Evolutionary conservation across 1,140 invertebrate genomes (phyloP), one percentile per base, ranked within the genome.

Genomic region (Drosophila saltans): DNA sequence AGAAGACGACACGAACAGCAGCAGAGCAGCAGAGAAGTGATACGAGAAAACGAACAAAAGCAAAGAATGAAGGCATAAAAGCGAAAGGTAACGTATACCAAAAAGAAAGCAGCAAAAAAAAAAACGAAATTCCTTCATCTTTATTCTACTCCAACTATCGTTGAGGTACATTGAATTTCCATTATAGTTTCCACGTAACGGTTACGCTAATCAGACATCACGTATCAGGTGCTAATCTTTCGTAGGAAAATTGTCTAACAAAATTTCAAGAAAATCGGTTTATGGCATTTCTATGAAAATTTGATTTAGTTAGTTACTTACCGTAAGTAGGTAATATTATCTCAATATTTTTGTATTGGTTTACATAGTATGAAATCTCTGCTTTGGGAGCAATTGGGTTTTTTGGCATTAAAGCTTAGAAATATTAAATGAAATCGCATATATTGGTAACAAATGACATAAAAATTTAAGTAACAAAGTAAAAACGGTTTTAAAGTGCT

Each of bases 1-100:
- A 26, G n/a, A 55, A 43, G 28, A 21, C 64, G 16, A 16, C 16
- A 16, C 16, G 16, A 16, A 45, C 60, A 40, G 30, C 3, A 2
- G 43, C 21, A 26, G 16, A 16, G 40, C 60, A 40, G 30, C 3
- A 2, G 43, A 6, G 10, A 11, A 26, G 45, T 11, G 41, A 30
- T 30, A 30, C 28, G 28, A 30, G 28, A 28, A 11, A 39, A 36
- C 1, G 33, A 36, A 7, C 33, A 36, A 55, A 26, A 48, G 16
- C 41, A n/a, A 52, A 41, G 24, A 30, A 28, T 16, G 16, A 45
- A 65, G 36, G 45, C 45, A 52, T 52, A 69, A 78, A 69, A 71
- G 61, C 30, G 56, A 75, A 75, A 81, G 81, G 77, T 84, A 67
- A 66, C 40, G 57, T 9, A 36, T 57, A 56, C 16, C 39, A 61